Evolutionary conservation across 2,888 invertebrate genomes (phyloP).

Genomic region (Cheilosia soror): DNA sequence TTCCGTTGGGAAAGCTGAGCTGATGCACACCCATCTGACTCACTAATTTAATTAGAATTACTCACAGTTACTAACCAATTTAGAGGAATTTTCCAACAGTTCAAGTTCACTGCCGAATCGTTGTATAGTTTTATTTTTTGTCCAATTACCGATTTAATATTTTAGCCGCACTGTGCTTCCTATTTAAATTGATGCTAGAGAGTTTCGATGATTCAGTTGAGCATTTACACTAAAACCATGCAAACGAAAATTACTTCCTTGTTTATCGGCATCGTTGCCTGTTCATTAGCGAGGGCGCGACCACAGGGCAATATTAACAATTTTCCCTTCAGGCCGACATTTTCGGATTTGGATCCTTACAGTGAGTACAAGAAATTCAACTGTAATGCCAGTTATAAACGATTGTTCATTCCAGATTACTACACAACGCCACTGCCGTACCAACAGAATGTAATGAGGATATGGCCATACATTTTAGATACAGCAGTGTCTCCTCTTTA

Average conservation of each 20-base stretch:
- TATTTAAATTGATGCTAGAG: constrained; percentile 38
- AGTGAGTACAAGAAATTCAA: constrained; percentile 11
- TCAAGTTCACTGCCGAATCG: constrained; percentile 51
- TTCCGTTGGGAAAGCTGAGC: constrained; percentile 16
- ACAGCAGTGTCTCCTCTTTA: constrained; percentile 73
- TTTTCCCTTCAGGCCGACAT: constrained; percentile 78
- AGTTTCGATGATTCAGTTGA: constrained; percentile 36
- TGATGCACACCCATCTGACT: constrained; percentile 5
- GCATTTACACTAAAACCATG: constrained; percentile 24
- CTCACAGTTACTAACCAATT: constrained; percentile 43
- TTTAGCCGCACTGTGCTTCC: background rate
- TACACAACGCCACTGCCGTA: constrained; percentile 74
- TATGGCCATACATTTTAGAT: constrained; percentile 80
- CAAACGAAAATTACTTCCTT: constrained; percentile 23
- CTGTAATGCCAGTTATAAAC: background rate
- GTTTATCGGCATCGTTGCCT: constrained; percentile 12
- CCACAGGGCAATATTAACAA: constrained; percentile 68
- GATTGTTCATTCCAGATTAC: constrained; percentile 24
- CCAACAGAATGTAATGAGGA: constrained; percentile 72
- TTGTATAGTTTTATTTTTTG: constrained; percentile 13
- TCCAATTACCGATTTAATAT: constrained; percentile 8
- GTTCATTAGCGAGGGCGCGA: background rate
- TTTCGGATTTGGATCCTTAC: constrained; percentile 77
- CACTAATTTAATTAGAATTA: constrained; percentile 46
- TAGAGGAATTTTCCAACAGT: constrained; percentile 31